phyloP scores from a whole-genome alignment of 2,113 vertebrate genomes.

The Brachyhypopomus occidentalis region DNA sequence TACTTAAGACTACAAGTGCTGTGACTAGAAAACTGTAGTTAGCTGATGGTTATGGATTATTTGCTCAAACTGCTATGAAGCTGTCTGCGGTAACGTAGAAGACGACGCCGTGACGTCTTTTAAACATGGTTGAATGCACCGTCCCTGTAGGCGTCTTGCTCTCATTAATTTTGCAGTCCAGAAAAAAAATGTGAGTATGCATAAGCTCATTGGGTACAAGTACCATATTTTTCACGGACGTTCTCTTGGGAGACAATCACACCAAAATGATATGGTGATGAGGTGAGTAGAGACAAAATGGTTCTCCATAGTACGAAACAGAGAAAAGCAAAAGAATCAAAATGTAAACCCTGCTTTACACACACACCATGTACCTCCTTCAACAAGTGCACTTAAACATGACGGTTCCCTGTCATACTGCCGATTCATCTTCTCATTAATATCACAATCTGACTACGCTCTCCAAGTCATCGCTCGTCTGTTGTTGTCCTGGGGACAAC shows the following conservation, averaged over 20 bases:
- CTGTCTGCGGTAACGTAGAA: neutral
- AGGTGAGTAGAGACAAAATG: slow-evolving; percentile 1
- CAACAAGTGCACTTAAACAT: slow-evolving; percentile 58
- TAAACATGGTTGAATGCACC: neutral
- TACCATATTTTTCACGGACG: neutral
- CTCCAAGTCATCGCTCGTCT: neutral
- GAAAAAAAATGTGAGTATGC: neutral
- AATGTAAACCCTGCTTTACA: slow-evolving; percentile 31
- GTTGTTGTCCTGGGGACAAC: neutral
- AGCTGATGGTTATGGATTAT: neutral
- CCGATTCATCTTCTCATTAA: neutral
- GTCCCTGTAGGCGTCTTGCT: neutral
- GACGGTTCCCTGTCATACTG: slow-evolving; percentile 5
- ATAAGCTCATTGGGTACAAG: slow-evolving; percentile 12
- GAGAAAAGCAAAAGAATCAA: neutral
- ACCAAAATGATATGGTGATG: neutral
- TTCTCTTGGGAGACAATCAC: neutral
- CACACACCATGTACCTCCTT: slow-evolving; percentile 39
- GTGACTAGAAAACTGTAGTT: neutral
- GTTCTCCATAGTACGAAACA: neutral
- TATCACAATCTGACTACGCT: neutral
- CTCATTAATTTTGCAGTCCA: neutral
- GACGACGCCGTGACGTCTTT: neutral
- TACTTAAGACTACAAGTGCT: neutral
- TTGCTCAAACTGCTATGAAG: neutral